Conservation (phyloP, 2,113 vertebrate genomes). For the Vanacampus margaritifer region DNA sequence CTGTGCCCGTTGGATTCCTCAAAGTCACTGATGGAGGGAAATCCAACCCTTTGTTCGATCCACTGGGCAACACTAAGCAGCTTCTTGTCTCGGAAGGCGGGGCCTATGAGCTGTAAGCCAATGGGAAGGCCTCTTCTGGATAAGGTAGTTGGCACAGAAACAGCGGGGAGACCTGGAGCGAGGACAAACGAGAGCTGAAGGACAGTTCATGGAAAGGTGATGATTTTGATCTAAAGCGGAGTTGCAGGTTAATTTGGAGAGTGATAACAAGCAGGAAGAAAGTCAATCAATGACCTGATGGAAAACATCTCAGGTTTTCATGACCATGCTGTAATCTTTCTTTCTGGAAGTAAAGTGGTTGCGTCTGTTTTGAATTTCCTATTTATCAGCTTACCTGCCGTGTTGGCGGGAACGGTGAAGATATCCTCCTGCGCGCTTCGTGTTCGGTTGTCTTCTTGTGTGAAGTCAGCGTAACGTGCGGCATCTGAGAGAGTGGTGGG, state of each 20-base stretch:
- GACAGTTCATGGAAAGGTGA: background rate
- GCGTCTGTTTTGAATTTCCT: no score
- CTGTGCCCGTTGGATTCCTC: conserved; percentile 11
- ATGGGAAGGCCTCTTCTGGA: conserved; percentile 85
- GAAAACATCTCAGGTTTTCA: background rate
- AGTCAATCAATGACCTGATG: background rate
- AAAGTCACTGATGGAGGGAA: conserved; percentile 76
- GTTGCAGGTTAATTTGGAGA: conserved; percentile 5
- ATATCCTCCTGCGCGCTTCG: conserved; percentile 88
- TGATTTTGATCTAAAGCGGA: conserved; percentile 2
- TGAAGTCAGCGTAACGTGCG: conserved; percentile 75
- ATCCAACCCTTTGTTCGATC: conserved; percentile 87
- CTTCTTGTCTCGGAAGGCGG: conserved; percentile 79
- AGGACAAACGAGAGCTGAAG: background rate
- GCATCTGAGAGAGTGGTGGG: conserved; percentile 88
- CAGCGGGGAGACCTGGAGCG: conserved; percentile 84
- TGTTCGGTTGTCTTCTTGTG: conserved; percentile 90
- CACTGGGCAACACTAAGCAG: conserved; percentile 87
- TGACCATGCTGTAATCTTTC: background rate
- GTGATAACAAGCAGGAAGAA: background rate
- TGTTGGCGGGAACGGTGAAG: conserved; percentile 90
- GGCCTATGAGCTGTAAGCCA: conserved; percentile 89
- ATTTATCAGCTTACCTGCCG: no score
- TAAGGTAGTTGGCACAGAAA: conserved; percentile 82
- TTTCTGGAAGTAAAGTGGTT: background rate